A percentile compares a stretch with the other conserved stretches of the same genome.
These are phyloP conservation scores for Sphenopsis melanotis DNA, from an alignment of 2,797 vertebrate species.

Conservation along the genomic window DNA sequence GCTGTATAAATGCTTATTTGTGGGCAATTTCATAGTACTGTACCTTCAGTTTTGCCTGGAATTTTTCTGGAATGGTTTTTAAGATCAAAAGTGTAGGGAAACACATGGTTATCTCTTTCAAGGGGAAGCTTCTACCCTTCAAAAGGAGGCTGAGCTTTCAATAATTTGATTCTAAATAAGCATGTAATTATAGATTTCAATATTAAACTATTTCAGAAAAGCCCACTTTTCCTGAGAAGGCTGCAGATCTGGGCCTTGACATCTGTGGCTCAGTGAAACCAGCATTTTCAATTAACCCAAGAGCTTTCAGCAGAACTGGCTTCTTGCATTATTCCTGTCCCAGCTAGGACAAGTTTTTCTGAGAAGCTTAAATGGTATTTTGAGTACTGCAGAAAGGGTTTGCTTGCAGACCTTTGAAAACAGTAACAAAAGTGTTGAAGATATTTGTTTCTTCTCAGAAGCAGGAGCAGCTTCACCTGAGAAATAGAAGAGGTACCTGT, in stretches of 20 bases:
- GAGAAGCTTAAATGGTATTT: not conserved
- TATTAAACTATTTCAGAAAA: not conserved
- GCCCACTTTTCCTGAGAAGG: not conserved
- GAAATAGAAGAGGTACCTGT: not conserved
- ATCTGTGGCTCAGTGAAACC: not conserved
- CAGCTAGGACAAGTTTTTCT: not conserved
- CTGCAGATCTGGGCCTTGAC: not conserved
- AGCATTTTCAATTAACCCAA: not conserved
- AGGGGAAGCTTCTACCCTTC: not conserved
- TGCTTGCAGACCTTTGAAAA: not conserved
- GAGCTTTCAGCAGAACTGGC: not conserved
- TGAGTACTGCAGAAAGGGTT: not conserved
- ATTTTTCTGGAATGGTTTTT: slow-evolving; percentile 33
- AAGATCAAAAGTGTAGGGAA: slow-evolving; percentile 24
- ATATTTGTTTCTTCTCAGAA: not conserved
- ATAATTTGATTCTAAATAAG: slow-evolving; percentile 27
- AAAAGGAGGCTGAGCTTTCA: not conserved
- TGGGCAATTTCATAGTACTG: not conserved
- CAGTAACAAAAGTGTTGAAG: not conserved
- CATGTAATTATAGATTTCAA: slow-evolving; percentile 19
- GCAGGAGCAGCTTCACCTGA: not conserved
- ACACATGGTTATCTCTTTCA: not conserved
- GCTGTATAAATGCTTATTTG: not conserved
- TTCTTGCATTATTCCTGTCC: not conserved
- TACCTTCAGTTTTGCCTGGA: slow-evolving; percentile 12